Evolutionary conservation across 1,140 invertebrate species (phyloP).

Genomic region (Bilobella aurantiaca): DNA sequence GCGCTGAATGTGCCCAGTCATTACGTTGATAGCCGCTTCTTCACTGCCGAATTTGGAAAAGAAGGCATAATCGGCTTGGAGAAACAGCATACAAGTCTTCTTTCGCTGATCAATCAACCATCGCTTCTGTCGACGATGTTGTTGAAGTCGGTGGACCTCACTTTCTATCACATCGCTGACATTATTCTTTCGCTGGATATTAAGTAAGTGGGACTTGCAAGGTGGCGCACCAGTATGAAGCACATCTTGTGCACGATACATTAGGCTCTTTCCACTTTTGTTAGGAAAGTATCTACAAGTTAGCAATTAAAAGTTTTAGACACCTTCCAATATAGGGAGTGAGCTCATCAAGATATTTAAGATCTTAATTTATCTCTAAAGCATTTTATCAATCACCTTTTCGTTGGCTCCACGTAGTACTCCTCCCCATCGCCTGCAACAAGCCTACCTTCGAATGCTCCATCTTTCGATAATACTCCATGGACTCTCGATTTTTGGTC

Average conservation of each 20-base stretch:
- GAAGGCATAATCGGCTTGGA: conserved; percentile 90
- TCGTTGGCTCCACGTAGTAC: conserved; percentile 71
- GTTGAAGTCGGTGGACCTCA: not conserved
- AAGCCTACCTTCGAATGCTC: conserved; percentile 79
- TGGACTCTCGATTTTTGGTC: conserved; percentile 71
- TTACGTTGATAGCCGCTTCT: conserved; percentile 87
- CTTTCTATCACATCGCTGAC: not conserved
- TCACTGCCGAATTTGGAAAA: conserved; percentile 82
- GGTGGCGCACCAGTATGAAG: conserved; percentile 9
- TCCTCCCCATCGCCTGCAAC: conserved; percentile 62
- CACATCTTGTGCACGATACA: conserved; percentile 27
- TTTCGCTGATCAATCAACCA: conserved; percentile 26
- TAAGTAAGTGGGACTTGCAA: conserved; percentile 35
- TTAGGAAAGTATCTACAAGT: not conserved
- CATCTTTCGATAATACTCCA: conserved; percentile 72
- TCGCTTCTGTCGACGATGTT: conserved; percentile 12
- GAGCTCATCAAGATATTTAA: too few species aligned
- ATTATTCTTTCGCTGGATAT: conserved; percentile 30
- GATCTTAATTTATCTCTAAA: too few species aligned
- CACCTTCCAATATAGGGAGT: too few species aligned
- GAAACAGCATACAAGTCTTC: conserved; percentile 73
- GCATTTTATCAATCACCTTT: conserved; percentile 64
- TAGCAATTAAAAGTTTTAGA: not conserved
- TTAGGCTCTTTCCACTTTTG: conserved; percentile 13
- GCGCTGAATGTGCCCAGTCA: conserved; percentile 85